Percentiles rank a stretch among this genome's conserved stretches.
Evolutionary conservation across 2,797 vertebrate genomes (phyloP).

Genomic region (Sciurus carolinensis): DNA sequence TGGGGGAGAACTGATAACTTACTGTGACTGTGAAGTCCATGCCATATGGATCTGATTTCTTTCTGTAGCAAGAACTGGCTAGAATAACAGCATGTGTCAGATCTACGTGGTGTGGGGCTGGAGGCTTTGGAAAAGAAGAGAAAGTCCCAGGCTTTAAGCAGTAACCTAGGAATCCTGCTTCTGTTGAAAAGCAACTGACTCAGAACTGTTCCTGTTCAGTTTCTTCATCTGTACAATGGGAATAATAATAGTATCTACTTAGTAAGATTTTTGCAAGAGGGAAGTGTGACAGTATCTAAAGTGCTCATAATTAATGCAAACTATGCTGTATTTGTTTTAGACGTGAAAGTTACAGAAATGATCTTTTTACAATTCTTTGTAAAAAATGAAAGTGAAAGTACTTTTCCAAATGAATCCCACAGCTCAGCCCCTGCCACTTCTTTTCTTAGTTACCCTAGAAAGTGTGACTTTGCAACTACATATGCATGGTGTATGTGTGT

Average conservation of each 20-base stretch:
- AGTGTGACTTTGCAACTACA: not conserved
- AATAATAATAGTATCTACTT: not conserved
- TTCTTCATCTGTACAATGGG: slow-evolving; percentile 11
- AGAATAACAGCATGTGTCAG: not conserved
- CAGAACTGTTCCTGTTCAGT: not conserved
- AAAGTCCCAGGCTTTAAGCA: not conserved
- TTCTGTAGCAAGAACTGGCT: not conserved
- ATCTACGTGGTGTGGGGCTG: not conserved
- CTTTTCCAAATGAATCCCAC: not conserved
- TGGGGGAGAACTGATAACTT: not conserved
- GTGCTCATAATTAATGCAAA: not conserved
- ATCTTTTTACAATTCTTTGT: not conserved
- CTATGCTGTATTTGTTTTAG: not conserved
- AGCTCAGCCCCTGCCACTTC: not conserved
- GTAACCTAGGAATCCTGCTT: slow-evolving; percentile 29
- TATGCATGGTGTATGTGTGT: not conserved
- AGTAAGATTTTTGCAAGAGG: not conserved
- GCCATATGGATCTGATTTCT: not conserved
- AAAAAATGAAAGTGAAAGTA: slow-evolving; percentile 66
- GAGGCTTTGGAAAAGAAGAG: slow-evolving; percentile 32
- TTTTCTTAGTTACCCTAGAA: not conserved
- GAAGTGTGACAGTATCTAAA: slow-evolving; percentile 19
- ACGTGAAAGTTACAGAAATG: not conserved
- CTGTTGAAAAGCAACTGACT: not conserved
- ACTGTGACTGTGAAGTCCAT: not conserved